phyloP scores from a whole-genome alignment of 2,888 invertebrate species.

The Anoplius nigerrimus region DNA sequence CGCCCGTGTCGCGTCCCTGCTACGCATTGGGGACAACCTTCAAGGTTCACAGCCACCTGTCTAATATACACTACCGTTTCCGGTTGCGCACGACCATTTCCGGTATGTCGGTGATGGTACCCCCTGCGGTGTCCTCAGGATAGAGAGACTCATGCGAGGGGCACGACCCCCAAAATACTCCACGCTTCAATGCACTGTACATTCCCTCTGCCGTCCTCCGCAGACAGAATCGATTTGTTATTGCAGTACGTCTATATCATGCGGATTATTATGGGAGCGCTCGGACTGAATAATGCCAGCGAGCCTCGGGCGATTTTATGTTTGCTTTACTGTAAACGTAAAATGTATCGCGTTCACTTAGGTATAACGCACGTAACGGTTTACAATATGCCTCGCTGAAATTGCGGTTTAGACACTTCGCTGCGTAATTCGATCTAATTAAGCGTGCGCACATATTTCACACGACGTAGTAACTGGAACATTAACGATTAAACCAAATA shows the following conservation, averaged over 20 bases:
- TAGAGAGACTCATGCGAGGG: constrained; percentile 39
- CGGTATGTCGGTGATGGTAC: constrained; percentile 65
- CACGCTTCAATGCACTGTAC: constrained; percentile 50
- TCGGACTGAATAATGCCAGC: too few species aligned
- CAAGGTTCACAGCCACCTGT: constrained; percentile 63
- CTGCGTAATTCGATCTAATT: background rate
- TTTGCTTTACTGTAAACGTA: too few species aligned
- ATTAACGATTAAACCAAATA: background rate
- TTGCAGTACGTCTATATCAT: background rate
- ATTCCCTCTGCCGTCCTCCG: background rate
- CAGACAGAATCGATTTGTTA: background rate
- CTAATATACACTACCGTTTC: constrained; percentile 68
- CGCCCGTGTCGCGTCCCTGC: background rate
- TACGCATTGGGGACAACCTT: background rate
- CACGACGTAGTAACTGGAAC: background rate
- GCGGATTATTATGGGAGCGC: too few species aligned
- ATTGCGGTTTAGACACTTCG: too few species aligned
- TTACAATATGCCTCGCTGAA: too few species aligned
- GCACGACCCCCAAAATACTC: constrained; percentile 61
- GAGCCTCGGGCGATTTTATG: too few species aligned
- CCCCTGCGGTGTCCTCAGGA: constrained; percentile 62
- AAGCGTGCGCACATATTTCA: background rate
- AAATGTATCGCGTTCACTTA: too few species aligned
- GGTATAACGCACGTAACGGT: too few species aligned
- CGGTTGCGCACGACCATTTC: constrained; percentile 65